Conservation (phyloP, 2,797 vertebrate genomes). For the Takifugu ocellatus region DNA sequence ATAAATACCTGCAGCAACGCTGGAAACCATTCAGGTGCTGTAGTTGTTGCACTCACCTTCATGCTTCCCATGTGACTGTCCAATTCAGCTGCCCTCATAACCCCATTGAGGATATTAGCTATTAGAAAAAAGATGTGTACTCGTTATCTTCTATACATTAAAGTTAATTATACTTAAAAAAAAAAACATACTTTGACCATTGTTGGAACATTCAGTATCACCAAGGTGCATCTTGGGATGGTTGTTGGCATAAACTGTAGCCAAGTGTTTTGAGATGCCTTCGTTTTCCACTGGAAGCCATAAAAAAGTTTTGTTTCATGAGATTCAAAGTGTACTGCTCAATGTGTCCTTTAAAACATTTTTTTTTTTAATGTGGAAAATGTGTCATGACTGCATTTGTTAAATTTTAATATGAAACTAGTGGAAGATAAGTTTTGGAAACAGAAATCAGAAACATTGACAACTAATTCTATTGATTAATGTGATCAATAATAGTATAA, state of each 20-base stretch:
- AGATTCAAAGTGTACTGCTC: no score
- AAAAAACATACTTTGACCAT: conserved; percentile 68
- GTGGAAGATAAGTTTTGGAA: not conserved
- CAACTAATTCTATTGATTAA: not conserved
- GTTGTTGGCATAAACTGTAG: conserved; percentile 89
- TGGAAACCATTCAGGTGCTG: not conserved
- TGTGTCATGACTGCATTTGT: not conserved
- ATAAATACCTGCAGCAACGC: not conserved
- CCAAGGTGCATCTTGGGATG: conserved; percentile 92
- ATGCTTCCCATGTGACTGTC: conserved; percentile 95
- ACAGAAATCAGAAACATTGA: not conserved
- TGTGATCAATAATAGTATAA: not conserved
- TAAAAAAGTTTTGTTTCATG: not conserved
- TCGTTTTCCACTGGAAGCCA: conserved; percentile 85
- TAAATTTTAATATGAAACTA: not conserved
- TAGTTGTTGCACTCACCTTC: conserved; percentile 79
- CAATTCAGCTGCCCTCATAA: conserved; percentile 90
- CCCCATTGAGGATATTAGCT: conserved; percentile 86
- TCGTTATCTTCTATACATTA: no score
- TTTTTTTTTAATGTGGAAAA: no score
- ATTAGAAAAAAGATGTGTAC: conserved; percentile 53
- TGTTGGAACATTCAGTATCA: conserved; percentile 85
- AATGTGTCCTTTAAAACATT: no score
- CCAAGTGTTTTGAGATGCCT: conserved; percentile 91
- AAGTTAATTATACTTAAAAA: not conserved